phyloP scores from a whole-genome alignment of 2,113 vertebrate species.

The Agelaius tricolor region DNA sequence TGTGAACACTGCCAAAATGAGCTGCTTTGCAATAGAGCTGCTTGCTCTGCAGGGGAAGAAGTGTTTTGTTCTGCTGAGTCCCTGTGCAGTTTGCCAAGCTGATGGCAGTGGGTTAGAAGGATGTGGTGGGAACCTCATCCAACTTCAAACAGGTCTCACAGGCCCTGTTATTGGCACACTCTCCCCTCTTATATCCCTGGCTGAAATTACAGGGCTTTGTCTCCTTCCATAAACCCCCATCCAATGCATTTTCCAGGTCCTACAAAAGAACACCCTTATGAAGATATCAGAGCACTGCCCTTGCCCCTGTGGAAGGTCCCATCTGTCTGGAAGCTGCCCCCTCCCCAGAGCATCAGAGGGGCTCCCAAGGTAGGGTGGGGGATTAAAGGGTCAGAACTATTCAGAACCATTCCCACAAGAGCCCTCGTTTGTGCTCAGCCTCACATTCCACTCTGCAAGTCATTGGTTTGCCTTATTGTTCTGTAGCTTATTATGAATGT shows the following conservation, averaged over 20 bases:
- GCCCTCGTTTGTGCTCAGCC: not conserved
- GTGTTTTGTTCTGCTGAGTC: not conserved
- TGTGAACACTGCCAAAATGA: not conserved
- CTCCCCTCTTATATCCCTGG: not conserved
- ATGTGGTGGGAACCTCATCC: not conserved
- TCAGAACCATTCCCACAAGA: not conserved
- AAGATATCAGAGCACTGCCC: slow-evolving; percentile 83
- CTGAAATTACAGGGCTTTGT: not conserved
- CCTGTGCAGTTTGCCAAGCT: not conserved
- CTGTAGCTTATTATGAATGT: not conserved
- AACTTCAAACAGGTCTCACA: not conserved
- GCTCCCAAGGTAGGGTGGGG: slow-evolving; percentile 72
- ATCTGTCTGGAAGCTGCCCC: slow-evolving; percentile 78
- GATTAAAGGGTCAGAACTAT: not conserved
- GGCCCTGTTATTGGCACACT: not conserved
- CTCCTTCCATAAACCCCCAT: not conserved
- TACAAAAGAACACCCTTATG: slow-evolving; percentile 84
- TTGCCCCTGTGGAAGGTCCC: slow-evolving; percentile 81
- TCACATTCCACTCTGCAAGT: not conserved
- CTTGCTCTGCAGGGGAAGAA: not conserved
- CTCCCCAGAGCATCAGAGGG: slow-evolving; percentile 69
- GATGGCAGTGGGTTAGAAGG: not conserved
- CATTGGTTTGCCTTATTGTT: not conserved
- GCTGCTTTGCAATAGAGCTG: not conserved
- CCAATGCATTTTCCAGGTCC: slow-evolving; percentile 69